Evolutionary conservation across 2,888 invertebrate species (phyloP), one percentile per base, ranked within the genome.

Genomic region (Eupithecia subfuscata): DNA sequence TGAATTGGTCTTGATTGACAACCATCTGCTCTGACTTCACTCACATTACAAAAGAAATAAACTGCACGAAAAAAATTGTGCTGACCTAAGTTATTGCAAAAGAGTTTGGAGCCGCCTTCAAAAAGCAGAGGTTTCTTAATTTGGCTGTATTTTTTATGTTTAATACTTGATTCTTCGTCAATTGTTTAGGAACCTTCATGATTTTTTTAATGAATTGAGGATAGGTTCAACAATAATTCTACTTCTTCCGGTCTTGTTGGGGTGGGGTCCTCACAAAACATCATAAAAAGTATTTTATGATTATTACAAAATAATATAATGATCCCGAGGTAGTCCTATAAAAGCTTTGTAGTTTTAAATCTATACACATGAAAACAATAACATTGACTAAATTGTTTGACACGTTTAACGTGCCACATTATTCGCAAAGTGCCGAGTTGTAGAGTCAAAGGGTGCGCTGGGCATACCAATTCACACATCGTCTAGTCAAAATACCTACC

Each of bases 391-490:
- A 48, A 48, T 48, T 18, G 18, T 48, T n/a, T 48, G 48, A 48
- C 48, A n/a, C n/a, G 8, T n/a, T n/a, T 48, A 22, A 56, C n/a
- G 52, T 52, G 67, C 72, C 70, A 70, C 37, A 75, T 68, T 43
- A 63, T 52, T 74, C 68, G 75, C 67, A 75, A 74, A 73, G 77
- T 71, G 77, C 74, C 76, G 71, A 80, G 71, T 75, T 65, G 73
- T 77, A 74, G 52, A 56, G 52, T 3, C 63, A 0, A 63, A 67
- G 70, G 75, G 73, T 76, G 71, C 68, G 69, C 71, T 65, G 40
- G 40, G 40, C 40, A 40, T 73, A 78, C 75, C 73, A 80, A 75
- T 79, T 78, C 79, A 78, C 78, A 79, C 81, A 60, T 76, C 74
- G 76, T 40, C 25, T 68, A 48, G 67, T 67, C 22, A 67, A 22